These are phyloP conservation scores for Ambastaia sidthimunki DNA, from an alignment of 2,797 vertebrate species.

Conservation along the genomic window DNA sequence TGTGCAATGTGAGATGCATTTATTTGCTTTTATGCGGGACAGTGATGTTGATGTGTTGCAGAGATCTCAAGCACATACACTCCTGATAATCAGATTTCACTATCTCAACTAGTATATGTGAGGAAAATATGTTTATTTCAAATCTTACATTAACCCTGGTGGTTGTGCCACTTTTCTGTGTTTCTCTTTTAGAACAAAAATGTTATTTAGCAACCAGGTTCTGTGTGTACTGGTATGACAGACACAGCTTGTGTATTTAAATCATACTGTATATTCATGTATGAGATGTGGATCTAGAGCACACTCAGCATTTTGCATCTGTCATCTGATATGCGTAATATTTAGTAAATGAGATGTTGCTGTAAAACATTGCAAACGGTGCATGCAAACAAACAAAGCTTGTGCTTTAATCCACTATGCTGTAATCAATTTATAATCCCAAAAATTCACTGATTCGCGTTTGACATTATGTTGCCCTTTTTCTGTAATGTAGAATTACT, in stretches of 20 bases:
- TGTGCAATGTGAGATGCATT: slow-evolving; percentile 44
- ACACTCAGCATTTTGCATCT: too few species aligned
- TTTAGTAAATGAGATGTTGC: not conserved
- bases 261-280: too few species aligned
- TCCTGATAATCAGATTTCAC: not conserved
- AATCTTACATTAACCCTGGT: too few species aligned
- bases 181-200: too few species aligned
- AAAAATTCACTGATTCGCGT: not conserved
- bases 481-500: not conserved
- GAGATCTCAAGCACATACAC: not conserved
- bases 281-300: too few species aligned
- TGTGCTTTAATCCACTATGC: not conserved
- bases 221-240: too few species aligned
- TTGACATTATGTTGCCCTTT: not conserved
- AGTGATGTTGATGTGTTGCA: slow-evolving; percentile 33
- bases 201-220: too few species aligned
- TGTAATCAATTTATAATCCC: not conserved
- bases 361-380: not conserved
- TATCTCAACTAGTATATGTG: too few species aligned
- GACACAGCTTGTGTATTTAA: too few species aligned
- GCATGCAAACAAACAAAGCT: too few species aligned
- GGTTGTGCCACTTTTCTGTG: too few species aligned
- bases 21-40: slow-evolving; percentile 42
- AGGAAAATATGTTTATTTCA: too few species aligned
- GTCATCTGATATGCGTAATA: not conserved